Conservation (phyloP, 2,113 vertebrate genomes). For the Myotis davidii region DNA sequence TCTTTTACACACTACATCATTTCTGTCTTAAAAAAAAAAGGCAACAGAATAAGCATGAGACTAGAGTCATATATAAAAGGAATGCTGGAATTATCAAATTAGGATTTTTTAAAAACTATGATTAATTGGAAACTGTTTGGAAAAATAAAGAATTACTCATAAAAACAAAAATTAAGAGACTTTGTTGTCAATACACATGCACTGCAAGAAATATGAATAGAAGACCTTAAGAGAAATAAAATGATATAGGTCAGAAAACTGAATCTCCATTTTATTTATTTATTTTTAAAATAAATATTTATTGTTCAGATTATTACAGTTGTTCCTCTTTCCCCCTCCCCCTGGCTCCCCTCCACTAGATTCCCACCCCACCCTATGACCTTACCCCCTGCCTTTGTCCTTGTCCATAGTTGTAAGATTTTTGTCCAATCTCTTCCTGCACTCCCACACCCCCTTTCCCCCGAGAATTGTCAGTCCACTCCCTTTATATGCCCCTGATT, state of each 20-base stretch:
- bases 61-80: not conserved
- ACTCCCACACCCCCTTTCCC: too few species aligned
- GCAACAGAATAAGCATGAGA: not conserved
- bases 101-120: not conserved
- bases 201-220: not conserved
- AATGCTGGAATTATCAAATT: not conserved
- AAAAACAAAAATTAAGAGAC: not conserved
- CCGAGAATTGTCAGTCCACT: too few species aligned
- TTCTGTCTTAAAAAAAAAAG: not conserved
- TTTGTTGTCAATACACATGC: not conserved
- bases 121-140: not conserved
- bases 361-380: too few species aligned
- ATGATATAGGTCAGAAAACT: not conserved
- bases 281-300: too few species aligned
- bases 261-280: not conserved
- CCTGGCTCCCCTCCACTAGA: too few species aligned
- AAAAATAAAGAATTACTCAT: not conserved
- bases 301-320: too few species aligned
- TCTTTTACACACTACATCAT: not conserved
- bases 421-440: too few species aligned
- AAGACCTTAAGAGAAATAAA: not conserved
- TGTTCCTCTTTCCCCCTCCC: too few species aligned
- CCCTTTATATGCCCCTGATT: too few species aligned
- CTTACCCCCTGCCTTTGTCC: too few species aligned
- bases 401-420: too few species aligned